A percentile compares a stretch with the other conserved stretches of the same genome.
Evolutionary conservation across 2,888 invertebrate species (phyloP).

Genomic region (Lydus trimaculatus): DNA sequence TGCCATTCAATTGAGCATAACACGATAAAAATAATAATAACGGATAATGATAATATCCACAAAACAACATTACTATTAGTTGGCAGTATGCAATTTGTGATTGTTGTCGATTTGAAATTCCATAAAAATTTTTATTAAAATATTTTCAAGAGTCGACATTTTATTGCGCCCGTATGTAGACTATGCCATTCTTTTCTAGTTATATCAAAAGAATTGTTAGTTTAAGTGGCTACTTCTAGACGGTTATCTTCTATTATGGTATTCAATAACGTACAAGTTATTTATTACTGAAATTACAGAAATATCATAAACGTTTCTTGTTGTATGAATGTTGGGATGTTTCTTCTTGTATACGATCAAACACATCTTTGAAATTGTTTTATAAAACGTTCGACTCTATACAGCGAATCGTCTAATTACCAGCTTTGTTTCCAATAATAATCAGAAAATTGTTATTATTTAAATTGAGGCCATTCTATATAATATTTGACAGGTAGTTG

Average conservation of each 20-base stretch:
- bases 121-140: neutral
- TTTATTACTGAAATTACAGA: slow-evolving; percentile 6
- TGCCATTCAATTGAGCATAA: neutral
- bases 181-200: neutral
- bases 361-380: neutral
- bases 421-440: neutral
- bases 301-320: neutral
- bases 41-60: too few species aligned
- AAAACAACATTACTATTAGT: neutral
- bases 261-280: neutral
- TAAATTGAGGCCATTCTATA: slow-evolving; percentile 4
- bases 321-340: neutral
- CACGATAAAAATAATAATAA: too few species aligned
- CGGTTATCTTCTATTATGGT: neutral
- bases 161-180: neutral
- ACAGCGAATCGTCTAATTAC: too few species aligned
- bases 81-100: neutral
- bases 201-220: neutral
- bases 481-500: neutral
- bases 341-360: neutral
- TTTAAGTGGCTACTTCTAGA: neutral
- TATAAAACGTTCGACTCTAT: neutral
- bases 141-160: neutral
- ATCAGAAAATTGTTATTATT: neutral
- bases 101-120: neutral